Evolutionary conservation across 2,888 invertebrate species (phyloP), one percentile per base, ranked within the genome.

Genomic region (Eupithecia abbreviata): DNA sequence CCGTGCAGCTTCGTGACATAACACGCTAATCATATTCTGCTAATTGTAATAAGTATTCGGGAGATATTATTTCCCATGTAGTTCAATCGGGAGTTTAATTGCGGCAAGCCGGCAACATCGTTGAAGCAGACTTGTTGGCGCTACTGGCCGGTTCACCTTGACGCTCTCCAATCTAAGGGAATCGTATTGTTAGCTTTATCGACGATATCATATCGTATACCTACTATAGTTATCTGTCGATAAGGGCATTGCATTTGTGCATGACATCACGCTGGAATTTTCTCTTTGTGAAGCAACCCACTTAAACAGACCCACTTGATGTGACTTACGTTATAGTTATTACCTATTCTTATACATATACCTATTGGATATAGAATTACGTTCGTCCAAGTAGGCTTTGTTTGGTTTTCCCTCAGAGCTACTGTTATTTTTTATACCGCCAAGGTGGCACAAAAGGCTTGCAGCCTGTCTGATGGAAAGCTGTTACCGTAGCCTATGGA

Each of bases 91-190:
- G 47, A 18, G 47, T 49, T 69, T 18, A 42, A 9, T 42, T 66
- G 15, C 69, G 42, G 9, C 43, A 47, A 72, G 76, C 12, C 15
- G 72, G 78, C 66, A 76, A 78, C 78, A 78, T 69, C 72, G 72
- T 65, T 69, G 72, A 47, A 74, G 85, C 86, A 93, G 93, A 93
- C 93, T 91, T 85, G 73, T 82, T 85, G 93, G 93, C 93, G 93
- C 92, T 86, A 87, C 86, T 83, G 81, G 88, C 91, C 87, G 82
- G 92, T 87, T 93, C 87, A 89, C 93, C 93, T 93, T 93, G 93
- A 90, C 89, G 90, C 85, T 88, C 90, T 84, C 86, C 82, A 83
- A 83, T 82, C 82, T 83, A 80, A 78, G 83, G 83, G 82, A 87
- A 86, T 86, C 58, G 78, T 78, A 78, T 76, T 76, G 76, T 76